phyloP scores from a whole-genome alignment of 2,797 vertebrate genomes.

The Triplophysa yarkandensis region DNA sequence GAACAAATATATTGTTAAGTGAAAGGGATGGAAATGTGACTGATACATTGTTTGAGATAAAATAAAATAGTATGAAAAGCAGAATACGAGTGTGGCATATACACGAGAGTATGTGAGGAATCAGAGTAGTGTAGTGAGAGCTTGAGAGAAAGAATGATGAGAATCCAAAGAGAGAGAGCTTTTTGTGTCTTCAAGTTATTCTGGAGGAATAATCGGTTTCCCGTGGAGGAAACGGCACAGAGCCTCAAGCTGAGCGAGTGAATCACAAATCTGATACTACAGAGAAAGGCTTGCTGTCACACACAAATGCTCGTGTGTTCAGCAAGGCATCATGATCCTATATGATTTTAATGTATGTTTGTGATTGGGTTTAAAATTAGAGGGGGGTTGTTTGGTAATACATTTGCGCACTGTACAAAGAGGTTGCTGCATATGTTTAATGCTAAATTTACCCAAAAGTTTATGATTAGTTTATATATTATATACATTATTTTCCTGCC shows the following conservation, averaged over 20 bases:
- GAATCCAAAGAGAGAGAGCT: neutral
- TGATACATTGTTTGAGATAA: neutral
- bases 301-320: neutral
- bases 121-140: neutral
- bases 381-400: neutral
- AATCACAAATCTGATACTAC: slow-evolving; percentile 2
- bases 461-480: neutral
- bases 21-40: neutral
- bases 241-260: slow-evolving; percentile 16
- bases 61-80: neutral
- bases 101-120: neutral
- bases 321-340: neutral
- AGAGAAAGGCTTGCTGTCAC: neutral
- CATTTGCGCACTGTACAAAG: neutral
- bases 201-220: slow-evolving; percentile 17
- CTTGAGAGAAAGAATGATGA: neutral
- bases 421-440: slow-evolving; percentile 6
- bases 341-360: neutral
- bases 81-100: neutral
- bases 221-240: slow-evolving; percentile 32
- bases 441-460: neutral
- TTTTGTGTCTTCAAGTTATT: slow-evolving; percentile 13
- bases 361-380: neutral
- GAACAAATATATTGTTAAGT: no score
- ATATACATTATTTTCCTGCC: neutral